Conservation (phyloP, 2,888 invertebrate genomes). For the Perizoma flavofasciatum region DNA sequence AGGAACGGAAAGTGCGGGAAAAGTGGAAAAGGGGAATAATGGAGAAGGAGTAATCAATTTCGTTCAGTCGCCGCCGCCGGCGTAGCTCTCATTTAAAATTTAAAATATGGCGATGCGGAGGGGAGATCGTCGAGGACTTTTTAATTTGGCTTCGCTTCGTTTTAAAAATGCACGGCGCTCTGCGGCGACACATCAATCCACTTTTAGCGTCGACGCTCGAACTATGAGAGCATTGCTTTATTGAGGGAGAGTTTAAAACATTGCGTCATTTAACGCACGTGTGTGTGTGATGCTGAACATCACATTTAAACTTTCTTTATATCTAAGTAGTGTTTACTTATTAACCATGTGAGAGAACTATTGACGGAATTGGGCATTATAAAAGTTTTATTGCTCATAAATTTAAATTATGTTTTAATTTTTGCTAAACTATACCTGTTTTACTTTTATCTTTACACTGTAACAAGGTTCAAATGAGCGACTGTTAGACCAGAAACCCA, state of each 20-base stretch:
- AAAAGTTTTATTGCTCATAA: no score
- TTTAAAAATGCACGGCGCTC: slow-evolving; percentile 80
- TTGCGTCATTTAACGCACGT: slow-evolving; percentile 32
- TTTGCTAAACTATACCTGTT: no score
- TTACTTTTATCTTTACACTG: no score
- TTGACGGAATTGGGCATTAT: no score
- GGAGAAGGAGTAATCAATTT: slow-evolving; percentile 83
- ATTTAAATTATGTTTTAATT: no score
- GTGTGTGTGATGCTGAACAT: no score
- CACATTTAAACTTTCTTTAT: no score
- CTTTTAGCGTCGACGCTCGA: slow-evolving; percentile 70
- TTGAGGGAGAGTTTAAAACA: slow-evolving; percentile 43
- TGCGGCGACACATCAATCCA: slow-evolving; percentile 81
- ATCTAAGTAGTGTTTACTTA: no score
- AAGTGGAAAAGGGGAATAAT: slow-evolving; percentile 82
- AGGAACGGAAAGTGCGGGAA: slow-evolving; percentile 70
- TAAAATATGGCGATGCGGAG: slow-evolving; percentile 76
- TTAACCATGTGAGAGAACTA: no score
- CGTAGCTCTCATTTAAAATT: slow-evolving; percentile 81
- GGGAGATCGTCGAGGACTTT: slow-evolving; percentile 76
- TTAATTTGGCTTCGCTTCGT: slow-evolving; percentile 77
- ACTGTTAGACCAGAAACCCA: no score
- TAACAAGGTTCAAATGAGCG: no score
- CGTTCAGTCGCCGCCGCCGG: slow-evolving; percentile 76
- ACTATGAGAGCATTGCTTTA: slow-evolving; percentile 55